These are phyloP conservation scores for Blastomussa wellsi DNA, from an alignment of 92 coral and sea anemone species.

Conservation along the genomic window DNA sequence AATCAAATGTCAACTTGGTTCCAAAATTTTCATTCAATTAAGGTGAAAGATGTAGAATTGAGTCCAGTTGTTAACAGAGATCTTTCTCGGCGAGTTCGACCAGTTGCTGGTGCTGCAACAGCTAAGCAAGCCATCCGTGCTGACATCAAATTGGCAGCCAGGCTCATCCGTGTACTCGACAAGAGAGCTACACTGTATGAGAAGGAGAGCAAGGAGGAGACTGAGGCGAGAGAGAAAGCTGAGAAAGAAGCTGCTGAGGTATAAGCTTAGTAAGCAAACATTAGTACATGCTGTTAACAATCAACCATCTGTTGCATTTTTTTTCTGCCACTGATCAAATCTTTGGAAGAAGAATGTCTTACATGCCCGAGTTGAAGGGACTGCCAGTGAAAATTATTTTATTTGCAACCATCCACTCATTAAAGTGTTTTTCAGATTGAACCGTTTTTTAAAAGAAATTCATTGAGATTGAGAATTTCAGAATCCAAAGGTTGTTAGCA, in stretches of 20 bases:
- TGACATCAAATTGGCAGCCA: conserved; percentile 90
- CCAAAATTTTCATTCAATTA: not conserved
- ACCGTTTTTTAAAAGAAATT: too few relatives aligned
- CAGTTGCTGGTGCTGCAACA: conserved; percentile 79
- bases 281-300: too few relatives aligned
- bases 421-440: too few relatives aligned
- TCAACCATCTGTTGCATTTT: too few relatives aligned
- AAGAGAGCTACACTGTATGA: conserved; percentile 75
- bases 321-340: too few relatives aligned
- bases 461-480: too few relatives aligned
- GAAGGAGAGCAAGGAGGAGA: conserved; percentile 75
- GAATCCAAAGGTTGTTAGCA: not conserved
- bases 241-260: conserved; percentile 68
- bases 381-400: too few relatives aligned
- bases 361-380: too few relatives aligned
- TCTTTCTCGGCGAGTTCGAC: conserved; percentile 91
- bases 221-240: conserved; percentile 74
- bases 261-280: not conserved
- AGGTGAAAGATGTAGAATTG: conserved; percentile 89
- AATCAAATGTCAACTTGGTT: not conserved
- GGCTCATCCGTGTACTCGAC: conserved; percentile 76
- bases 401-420: too few relatives aligned
- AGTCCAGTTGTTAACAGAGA: conserved; percentile 97
- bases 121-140: conserved; percentile 84
- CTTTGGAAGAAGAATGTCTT: too few relatives aligned